Conservation (phyloP, 2,797 vertebrate species). For the Tadarida brasiliensis region DNA sequence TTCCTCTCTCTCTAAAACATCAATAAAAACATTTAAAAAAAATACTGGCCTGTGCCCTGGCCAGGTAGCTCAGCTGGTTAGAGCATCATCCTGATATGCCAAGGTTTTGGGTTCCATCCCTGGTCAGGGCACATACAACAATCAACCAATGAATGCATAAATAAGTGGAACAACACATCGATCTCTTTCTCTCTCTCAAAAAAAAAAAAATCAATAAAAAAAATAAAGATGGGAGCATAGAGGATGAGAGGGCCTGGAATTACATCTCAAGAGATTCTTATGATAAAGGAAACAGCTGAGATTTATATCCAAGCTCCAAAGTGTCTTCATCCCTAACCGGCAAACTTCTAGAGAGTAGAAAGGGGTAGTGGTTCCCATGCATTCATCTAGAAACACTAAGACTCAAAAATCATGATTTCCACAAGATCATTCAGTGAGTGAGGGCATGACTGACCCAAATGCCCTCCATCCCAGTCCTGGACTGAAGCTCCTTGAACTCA, state of each 20-base stretch:
- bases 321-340: constrained; percentile 8
- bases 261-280: constrained; percentile 41
- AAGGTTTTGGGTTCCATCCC: too few relatives aligned
- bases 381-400: constrained; percentile 24
- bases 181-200: background rate
- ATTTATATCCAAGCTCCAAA: constrained; percentile 19
- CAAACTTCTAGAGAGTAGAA: constrained; percentile 19
- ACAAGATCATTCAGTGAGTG: background rate
- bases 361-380: background rate
- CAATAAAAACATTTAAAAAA: too few relatives aligned
- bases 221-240: background rate
- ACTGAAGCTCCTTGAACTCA: background rate
- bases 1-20: too few relatives aligned
- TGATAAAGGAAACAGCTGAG: constrained; percentile 34
- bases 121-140: background rate
- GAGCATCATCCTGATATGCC: too few relatives aligned
- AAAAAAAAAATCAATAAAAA: background rate
- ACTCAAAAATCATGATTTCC: constrained; percentile 6
- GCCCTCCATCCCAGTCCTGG: background rate
- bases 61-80: too few relatives aligned
- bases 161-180: background rate
- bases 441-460: background rate
- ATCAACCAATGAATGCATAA: background rate
- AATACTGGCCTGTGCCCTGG: too few relatives aligned
- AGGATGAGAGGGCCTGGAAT: background rate